phyloP scores from a whole-genome alignment of 2,113 vertebrate genomes.

The Chaetorhynchus papuensis region DNA sequence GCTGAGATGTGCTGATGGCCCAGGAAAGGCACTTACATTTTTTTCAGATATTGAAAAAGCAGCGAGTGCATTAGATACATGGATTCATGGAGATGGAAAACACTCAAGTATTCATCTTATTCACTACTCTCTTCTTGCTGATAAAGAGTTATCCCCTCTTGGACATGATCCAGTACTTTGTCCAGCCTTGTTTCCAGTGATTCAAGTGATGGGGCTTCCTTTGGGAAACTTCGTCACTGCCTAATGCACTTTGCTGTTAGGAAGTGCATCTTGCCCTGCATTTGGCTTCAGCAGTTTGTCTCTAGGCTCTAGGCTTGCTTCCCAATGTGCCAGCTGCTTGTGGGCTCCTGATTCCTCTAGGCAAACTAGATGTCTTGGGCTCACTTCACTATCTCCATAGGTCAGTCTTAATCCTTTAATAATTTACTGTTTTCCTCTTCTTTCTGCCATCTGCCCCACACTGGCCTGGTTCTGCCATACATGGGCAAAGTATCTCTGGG shows the following conservation, averaged over 20 bases:
- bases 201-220: slow-evolving; percentile 36
- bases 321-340: not conserved
- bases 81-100: not conserved
- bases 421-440: not conserved
- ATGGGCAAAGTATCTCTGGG: not conserved
- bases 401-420: not conserved
- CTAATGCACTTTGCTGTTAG: slow-evolving; percentile 16
- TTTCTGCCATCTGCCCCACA: not conserved
- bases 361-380: not conserved
- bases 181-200: slow-evolving; percentile 9
- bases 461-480: not conserved
- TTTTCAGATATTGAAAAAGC: not conserved
- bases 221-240: not conserved
- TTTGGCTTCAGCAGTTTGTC: not conserved
- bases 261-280: not conserved
- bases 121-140: not conserved
- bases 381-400: not conserved
- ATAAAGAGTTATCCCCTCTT: slow-evolving; percentile 32
- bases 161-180: slow-evolving; percentile 21
- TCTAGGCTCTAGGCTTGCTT: not conserved
- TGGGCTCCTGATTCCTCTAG: not conserved
- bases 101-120: not conserved
- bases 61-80: not conserved
- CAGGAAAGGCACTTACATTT: not conserved
- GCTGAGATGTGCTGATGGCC: not conserved